phyloP scores from a whole-genome alignment of 2,888 invertebrate species.

The Dolomedes plantarius region DNA sequence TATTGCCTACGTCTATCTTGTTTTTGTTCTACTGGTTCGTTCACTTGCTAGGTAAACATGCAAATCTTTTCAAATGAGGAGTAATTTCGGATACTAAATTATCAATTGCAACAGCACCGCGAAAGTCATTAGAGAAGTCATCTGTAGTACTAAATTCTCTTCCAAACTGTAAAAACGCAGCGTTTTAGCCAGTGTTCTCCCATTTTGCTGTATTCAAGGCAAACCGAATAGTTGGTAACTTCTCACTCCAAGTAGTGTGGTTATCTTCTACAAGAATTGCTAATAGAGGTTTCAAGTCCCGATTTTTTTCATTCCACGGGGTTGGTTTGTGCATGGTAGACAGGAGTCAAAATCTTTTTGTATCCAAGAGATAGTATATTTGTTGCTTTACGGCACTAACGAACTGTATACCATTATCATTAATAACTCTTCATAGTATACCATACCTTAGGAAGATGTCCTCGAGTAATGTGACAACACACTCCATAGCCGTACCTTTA shows the following conservation, averaged over 20 bases:
- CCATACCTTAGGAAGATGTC: neutral
- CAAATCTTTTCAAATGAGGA: slow-evolving; percentile 15
- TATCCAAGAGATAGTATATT: too few species aligned
- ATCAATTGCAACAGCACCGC: neutral
- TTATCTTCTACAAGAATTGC: slow-evolving; percentile 16
- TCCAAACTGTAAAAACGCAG: slow-evolving; percentile 5
- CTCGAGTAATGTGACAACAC: neutral
- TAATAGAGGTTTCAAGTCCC: too few species aligned
- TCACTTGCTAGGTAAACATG: neutral
- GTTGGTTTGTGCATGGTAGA: neutral
- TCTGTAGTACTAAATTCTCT: neutral
- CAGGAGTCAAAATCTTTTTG: neutral
- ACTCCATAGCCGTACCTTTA: neutral
- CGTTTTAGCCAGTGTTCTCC: neutral
- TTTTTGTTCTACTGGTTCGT: neutral
- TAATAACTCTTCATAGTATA: neutral
- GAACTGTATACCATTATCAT: too few species aligned
- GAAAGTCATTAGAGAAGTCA: slow-evolving; percentile 5
- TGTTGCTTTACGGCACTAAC: too few species aligned
- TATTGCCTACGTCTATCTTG: slow-evolving; percentile 8
- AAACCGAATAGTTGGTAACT: neutral
- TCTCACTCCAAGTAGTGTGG: neutral
- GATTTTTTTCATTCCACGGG: slow-evolving; percentile 10
- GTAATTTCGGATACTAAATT: slow-evolving; percentile 22
- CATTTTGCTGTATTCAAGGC: slow-evolving; percentile 15